phyloP scores from a whole-genome alignment of 1,140 invertebrate species.

The Drosophila sturtevanti region DNA sequence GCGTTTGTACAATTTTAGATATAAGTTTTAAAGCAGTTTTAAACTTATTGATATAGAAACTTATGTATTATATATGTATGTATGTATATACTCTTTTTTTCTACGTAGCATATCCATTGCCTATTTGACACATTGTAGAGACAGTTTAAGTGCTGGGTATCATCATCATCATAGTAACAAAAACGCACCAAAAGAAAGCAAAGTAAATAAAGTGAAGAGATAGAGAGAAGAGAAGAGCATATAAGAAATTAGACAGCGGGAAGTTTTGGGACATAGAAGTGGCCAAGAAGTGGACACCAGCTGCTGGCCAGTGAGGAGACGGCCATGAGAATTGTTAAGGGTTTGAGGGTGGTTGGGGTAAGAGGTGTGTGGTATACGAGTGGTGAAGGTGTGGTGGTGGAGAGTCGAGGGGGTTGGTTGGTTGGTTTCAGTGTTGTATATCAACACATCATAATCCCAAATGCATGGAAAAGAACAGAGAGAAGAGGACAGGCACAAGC shows the following conservation, averaged over 20 bases:
- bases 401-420: background rate
- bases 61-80: too few relatives aligned
- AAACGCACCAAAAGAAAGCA: background rate
- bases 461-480: slow-evolving; percentile 16
- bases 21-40: too few relatives aligned
- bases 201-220: background rate
- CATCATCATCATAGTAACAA: too few relatives aligned
- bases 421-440: slow-evolving; percentile 35
- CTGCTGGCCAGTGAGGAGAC: slow-evolving; percentile 38
- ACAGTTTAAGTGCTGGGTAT: background rate
- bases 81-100: too few relatives aligned
- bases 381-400: background rate
- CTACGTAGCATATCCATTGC: too few relatives aligned
- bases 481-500: background rate
- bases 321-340: background rate
- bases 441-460: slow-evolving; percentile 74
- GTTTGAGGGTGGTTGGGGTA: too few relatives aligned
- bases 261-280: slow-evolving; percentile 30
- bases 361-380: too few relatives aligned
- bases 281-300: slow-evolving; percentile 50
- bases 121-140: background rate
- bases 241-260: slow-evolving; percentile 48
- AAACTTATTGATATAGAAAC: too few relatives aligned
- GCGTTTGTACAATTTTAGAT: too few relatives aligned
- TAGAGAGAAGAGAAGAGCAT: slow-evolving; percentile 10